These are phyloP conservation scores for Ochlodes sylvanus DNA, from an alignment of 2,888 invertebrate genomes.

Conservation along the genomic window DNA sequence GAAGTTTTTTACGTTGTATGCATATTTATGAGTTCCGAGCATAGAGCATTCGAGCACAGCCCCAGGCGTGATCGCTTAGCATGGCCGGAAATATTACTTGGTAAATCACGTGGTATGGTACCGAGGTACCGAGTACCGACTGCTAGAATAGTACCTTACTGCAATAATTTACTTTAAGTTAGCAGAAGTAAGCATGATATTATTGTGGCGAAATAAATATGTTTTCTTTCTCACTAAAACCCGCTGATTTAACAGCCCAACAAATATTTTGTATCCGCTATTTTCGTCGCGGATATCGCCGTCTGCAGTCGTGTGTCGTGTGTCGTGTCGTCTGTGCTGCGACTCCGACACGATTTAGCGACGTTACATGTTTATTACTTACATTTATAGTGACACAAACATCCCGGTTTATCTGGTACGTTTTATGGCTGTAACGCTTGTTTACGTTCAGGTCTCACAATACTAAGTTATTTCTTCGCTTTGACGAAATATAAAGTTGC, in stretches of 20 bases:
- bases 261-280: conserved; percentile 54
- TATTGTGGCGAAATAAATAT: no score
- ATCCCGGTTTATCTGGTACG: conserved; percentile 6
- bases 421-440: conserved; percentile 1
- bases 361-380: conserved; percentile 7
- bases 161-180: no score
- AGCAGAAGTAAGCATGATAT: no score
- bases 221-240: no score
- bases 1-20: no score
- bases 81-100: no score
- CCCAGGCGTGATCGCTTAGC: no score
- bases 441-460: neutral
- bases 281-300: conserved; percentile 64
- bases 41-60: no score
- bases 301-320: conserved; percentile 46
- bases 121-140: no score
- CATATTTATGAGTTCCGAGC: no score
- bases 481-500: neutral
- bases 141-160: no score
- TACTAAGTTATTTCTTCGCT: neutral
- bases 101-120: no score
- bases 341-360: neutral
- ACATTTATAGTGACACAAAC: conserved; percentile 19
- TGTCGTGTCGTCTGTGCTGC: conserved; percentile 50
- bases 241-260: conserved; percentile 47